Evolutionary conservation across 2,113 vertebrate species (phyloP), one percentile per base, ranked within the genome.

Genomic region (Caranx melampygus): DNA sequence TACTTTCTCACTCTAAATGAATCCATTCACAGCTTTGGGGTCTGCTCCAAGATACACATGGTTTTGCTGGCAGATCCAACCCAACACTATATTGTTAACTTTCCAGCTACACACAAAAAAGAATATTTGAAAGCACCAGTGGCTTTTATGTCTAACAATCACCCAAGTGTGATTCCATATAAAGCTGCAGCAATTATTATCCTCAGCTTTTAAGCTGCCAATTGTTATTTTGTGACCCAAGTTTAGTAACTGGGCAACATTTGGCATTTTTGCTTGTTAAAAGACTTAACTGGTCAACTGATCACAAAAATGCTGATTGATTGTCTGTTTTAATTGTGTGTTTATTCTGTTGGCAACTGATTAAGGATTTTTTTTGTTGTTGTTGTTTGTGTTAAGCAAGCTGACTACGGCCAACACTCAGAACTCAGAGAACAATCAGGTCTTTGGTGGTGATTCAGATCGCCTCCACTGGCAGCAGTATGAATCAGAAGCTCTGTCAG

Each of bases 11-110:
- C 61, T 71, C 68, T 90, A 78, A 88, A 87, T 82, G 67, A 88
- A 84, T 88, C 77, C 73, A 84, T 91, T 89, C 74, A 86, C 66
- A 87, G 83, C 52, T 79, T 72, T 62, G 65, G 55, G 59, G 11
- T 81, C 72, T 66, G 61, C 26, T 75, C 80, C 82, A 82, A 78
- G 74, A 64, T 73, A 37, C 74, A 75, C 87, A 66, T 63, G 13
- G 67, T 68, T 75, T 85, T 57, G 34, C 60, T 89, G 88, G 84
- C 83, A 89, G 58, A 71, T 62, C 16, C 11, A 42, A 68, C 33
- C 49, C 47, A 72, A 72, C 52, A 73, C 42, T 59, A 58, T 57
- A 59, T 74, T 87, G 62, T 63, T 63, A 52, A 40, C 18, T 82
- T 65, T 80, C 33, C 40, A 72, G 51, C 15, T 16, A 61, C 33